Percentiles rank a stretch among this genome's conserved stretches.
phyloP scores from a whole-genome alignment of 1,140 invertebrate species.

The Drosophila auraria region DNA sequence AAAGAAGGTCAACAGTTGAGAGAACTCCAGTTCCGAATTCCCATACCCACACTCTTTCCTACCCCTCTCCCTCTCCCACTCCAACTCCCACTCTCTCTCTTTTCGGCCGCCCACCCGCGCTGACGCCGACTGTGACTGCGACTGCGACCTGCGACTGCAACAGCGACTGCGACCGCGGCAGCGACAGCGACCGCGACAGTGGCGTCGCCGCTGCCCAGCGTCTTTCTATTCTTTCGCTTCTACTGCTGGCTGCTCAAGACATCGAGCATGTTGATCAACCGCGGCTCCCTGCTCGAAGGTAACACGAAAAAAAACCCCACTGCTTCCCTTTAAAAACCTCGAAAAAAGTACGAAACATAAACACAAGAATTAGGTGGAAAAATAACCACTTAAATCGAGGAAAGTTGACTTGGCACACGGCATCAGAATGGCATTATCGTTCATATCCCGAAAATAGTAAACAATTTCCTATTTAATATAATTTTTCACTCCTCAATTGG shows the following conservation, averaged over 20 bases:
- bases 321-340: background rate
- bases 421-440: no score
- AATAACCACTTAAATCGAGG: background rate
- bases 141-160: background rate
- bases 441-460: no score
- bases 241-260: conserved; percentile 66
- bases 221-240: conserved; percentile 68
- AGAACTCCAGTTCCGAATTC: conserved; percentile 13
- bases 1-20: conserved; percentile 66
- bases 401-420: background rate
- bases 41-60: conserved; percentile 5
- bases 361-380: background rate
- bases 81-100: background rate
- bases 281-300: conserved; percentile 73
- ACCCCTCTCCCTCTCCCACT: no score
- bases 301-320: conserved; percentile 23
- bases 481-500: no score
- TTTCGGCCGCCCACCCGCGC: conserved; percentile 9
- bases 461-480: no score
- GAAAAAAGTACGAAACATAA: conserved; percentile 1
- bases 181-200: conserved; percentile 13
- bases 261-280: conserved; percentile 75
- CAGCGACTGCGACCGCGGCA: conserved; percentile 5
- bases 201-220: conserved; percentile 64
- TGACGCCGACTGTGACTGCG: conserved; percentile 15